Evolutionary conservation across 2,113 vertebrate genomes (phyloP).

Genomic region (Chaetodon trifascialis): DNA sequence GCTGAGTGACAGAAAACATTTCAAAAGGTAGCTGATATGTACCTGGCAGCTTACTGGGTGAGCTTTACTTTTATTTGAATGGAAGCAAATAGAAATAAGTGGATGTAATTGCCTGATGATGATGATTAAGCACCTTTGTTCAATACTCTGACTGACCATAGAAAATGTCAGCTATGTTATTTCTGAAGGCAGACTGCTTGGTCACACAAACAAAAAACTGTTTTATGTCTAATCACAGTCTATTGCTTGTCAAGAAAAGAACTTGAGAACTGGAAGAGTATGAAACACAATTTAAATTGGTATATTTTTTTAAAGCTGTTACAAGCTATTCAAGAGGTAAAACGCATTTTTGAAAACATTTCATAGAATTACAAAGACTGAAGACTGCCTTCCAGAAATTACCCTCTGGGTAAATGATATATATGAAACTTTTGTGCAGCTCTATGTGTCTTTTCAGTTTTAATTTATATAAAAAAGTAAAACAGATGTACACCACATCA

Average conservation of each 20-base stretch:
- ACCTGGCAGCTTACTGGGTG: background rate
- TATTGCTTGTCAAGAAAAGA: background rate
- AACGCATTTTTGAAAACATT: background rate
- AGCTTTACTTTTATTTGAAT: background rate
- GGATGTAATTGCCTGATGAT: background rate
- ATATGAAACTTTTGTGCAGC: background rate
- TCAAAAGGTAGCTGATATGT: background rate
- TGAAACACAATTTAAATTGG: background rate
- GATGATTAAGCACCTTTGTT: background rate
- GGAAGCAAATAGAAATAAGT: conserved; percentile 13
- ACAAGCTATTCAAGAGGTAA: background rate
- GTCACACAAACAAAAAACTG: background rate
- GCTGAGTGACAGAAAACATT: conserved; percentile 5
- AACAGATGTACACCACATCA: background rate
- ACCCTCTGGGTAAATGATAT: background rate
- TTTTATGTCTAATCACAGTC: background rate
- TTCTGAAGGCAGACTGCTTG: background rate
- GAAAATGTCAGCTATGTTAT: background rate
- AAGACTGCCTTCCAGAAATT: background rate
- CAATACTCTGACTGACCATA: background rate
- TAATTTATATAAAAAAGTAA: background rate
- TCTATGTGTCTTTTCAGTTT: background rate
- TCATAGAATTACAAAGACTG: background rate
- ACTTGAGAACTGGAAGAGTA: background rate
- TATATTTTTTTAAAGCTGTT: background rate